Percentiles rank a stretch among this genome's conserved stretches.
Evolutionary conservation across 2,797 vertebrate genomes (phyloP).

Genomic region (Somateria mollissima): DNA sequence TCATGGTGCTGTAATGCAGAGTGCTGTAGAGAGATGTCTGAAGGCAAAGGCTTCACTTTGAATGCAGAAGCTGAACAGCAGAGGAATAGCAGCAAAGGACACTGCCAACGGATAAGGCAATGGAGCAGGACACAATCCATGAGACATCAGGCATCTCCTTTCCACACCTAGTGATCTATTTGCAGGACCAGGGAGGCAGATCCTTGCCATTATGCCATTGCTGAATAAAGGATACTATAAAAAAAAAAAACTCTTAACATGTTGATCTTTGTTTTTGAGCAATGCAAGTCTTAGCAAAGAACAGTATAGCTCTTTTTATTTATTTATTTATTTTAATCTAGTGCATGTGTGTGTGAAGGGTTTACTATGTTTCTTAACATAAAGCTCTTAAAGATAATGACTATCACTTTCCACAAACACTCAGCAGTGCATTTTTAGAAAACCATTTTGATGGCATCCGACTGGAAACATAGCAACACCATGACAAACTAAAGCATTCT

Average conservation of each 20-base stretch:
- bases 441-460: background rate
- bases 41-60: background rate
- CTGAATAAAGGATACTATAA: background rate
- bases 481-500: background rate
- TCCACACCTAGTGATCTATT: background rate
- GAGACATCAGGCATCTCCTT: background rate
- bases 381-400: background rate
- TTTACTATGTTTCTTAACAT: background rate
- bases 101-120: background rate
- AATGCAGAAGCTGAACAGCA: background rate
- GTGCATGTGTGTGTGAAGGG: background rate
- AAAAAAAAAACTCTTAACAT: background rate
- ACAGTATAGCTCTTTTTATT: background rate
- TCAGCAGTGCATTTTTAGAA: background rate
- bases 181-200: background rate
- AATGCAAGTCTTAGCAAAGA: background rate
- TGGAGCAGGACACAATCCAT: background rate
- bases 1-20: background rate
- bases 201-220: accelerated
- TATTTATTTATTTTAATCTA: too few relatives aligned
- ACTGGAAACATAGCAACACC: background rate
- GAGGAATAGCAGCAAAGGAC: background rate
- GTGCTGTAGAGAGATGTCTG: background rate
- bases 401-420: background rate
- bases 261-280: background rate